Conservation (phyloP, 2,888 invertebrate genomes). For the Drosophila pegasa region DNA sequence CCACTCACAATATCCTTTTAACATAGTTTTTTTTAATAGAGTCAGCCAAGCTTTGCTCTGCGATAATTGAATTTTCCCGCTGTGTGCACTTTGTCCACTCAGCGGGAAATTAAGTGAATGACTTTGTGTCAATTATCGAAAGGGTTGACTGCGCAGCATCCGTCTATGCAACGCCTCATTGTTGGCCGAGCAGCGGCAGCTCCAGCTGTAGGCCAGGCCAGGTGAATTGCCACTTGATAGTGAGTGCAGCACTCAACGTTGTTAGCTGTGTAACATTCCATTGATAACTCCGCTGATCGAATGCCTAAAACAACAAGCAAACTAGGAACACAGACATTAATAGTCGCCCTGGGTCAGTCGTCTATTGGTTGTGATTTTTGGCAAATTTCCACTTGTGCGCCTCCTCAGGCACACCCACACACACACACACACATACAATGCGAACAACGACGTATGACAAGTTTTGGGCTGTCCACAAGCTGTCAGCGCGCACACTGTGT, state of each 20-base stretch:
- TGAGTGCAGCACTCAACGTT: constrained; percentile 34
- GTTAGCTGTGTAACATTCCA: constrained; percentile 18
- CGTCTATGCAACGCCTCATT: constrained; percentile 10
- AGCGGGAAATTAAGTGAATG: constrained; percentile 47
- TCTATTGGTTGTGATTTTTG: constrained; percentile 67
- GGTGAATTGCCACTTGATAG: constrained; percentile 56
- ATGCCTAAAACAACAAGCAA: constrained; percentile 28
- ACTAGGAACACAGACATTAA: constrained; percentile 13
- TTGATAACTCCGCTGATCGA: constrained; percentile 60
- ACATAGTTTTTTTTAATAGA: constrained; percentile 27
- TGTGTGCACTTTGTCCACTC: neutral
- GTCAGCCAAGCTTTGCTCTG: constrained; percentile 40
- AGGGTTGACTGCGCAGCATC: constrained; percentile 21
- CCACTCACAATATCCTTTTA: constrained; percentile 18
- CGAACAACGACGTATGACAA: constrained; percentile 43
- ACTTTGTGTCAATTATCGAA: constrained; percentile 35
- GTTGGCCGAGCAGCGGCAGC: constrained; percentile 14
- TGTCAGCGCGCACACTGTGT: constrained; percentile 45
- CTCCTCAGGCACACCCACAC: constrained; percentile 34
- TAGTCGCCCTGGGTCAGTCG: constrained; percentile 19
- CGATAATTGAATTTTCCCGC: constrained; percentile 61
- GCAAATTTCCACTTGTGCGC: constrained; percentile 65
- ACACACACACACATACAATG: constrained; percentile 26
- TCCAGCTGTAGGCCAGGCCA: constrained; percentile 33
- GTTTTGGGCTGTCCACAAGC: constrained; percentile 76